Evolutionary conservation across 2,888 invertebrate species (phyloP).

Genomic region (Xestoiulus laeticollis): DNA sequence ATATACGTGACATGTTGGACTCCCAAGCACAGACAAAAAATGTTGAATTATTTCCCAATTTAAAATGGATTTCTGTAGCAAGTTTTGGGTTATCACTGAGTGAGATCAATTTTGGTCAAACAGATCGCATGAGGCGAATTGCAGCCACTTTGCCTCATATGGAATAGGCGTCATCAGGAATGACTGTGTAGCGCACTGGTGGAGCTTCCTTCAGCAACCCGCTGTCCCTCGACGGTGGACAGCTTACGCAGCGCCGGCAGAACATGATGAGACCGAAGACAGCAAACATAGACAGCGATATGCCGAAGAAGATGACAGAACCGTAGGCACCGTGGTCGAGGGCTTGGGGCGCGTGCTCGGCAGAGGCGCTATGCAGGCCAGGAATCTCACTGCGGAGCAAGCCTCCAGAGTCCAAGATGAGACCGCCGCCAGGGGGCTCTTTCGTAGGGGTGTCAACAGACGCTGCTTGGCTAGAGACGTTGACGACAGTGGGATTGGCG

Average conservation of each 20-base stretch:
- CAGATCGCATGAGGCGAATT: no score
- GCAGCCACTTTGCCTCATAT: no score
- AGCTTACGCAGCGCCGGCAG: slow-evolving; percentile 62
- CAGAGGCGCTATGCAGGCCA: not conserved
- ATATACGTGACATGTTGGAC: no score
- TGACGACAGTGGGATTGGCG: no score
- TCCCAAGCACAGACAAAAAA: no score
- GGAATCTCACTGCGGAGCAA: slow-evolving; percentile 13
- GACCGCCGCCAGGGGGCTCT: not conserved
- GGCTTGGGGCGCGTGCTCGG: not conserved
- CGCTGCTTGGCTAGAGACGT: no score
- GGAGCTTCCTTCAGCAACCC: slow-evolving; percentile 61
- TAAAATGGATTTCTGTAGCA: no score
- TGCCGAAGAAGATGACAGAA: slow-evolving; percentile 62
- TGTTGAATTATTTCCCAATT: no score
- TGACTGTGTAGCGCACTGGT: slow-evolving; percentile 61
- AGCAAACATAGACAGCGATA: slow-evolving; percentile 62
- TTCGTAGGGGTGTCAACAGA: not conserved
- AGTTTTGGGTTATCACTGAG: no score
- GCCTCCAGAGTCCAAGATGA: not conserved
- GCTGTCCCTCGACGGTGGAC: slow-evolving; percentile 61
- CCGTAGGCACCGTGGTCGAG: slow-evolving; percentile 56
- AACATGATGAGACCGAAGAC: slow-evolving; percentile 62
- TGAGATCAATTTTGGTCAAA: no score
- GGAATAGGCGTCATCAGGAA: slow-evolving; percentile 60